Conservation (phyloP, 2,113 vertebrate species). For the Python bivittatus region DNA sequence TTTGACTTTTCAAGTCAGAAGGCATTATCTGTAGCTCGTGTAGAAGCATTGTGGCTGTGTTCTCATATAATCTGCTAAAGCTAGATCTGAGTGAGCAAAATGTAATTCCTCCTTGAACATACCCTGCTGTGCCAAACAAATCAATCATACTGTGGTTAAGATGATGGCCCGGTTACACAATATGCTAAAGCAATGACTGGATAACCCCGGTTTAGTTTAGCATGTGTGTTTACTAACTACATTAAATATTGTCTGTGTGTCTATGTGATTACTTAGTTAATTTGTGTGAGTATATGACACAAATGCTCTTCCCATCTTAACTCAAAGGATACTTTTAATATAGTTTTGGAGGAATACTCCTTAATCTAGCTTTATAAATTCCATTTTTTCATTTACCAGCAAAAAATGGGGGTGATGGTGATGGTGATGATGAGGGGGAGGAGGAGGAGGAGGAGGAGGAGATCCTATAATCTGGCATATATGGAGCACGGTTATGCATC, state of each 20-base stretch:
- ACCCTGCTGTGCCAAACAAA: not conserved
- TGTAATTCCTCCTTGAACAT: not conserved
- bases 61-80: not conserved
- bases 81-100: not conserved
- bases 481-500: too few species aligned
- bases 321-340: not conserved
- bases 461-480: too few species aligned
- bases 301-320: not conserved
- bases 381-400: not conserved
- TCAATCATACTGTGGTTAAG: not conserved
- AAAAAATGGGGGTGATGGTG: not conserved
- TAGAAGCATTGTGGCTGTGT: not conserved
- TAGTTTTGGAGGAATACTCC: not conserved
- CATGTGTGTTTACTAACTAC: not conserved
- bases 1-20: not conserved
- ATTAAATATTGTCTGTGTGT: not conserved
- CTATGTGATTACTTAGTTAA: not conserved
- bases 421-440: not conserved
- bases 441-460: too few species aligned
- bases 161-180: not conserved
- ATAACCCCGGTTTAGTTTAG: not conserved
- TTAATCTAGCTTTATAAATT: not conserved
- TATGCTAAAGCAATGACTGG: not conserved
- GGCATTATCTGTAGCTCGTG: not conserved
- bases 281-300: not conserved